Evolutionary conservation across 1,140 invertebrate genomes (phyloP).

Genomic region (Coenobita brevimanus): DNA sequence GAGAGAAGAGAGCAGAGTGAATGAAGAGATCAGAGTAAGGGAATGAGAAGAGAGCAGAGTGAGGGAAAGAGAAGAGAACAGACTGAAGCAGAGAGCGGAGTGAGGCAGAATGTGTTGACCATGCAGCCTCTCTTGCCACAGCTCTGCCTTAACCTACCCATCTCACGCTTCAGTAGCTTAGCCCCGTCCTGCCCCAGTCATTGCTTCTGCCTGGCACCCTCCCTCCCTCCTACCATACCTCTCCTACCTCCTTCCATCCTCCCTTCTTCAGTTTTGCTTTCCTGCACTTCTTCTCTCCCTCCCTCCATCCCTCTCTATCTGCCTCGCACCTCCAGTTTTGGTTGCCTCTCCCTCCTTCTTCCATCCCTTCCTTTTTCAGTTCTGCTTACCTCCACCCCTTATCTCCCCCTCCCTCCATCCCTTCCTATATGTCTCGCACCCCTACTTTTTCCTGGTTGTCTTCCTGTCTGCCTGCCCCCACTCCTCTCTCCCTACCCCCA

Average conservation of each 20-base stretch:
- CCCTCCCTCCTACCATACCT: not conserved
- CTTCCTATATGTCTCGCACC: not conserved
- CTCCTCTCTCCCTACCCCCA: too few relatives aligned
- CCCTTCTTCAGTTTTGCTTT: not conserved
- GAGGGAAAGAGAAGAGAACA: too few relatives aligned
- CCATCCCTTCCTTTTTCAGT: not conserved
- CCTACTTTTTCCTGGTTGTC: not conserved
- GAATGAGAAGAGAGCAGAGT: too few relatives aligned
- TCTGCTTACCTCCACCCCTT: not conserved
- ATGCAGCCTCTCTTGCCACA: too few relatives aligned
- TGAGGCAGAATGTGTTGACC: too few relatives aligned
- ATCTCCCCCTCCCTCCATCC: not conserved
- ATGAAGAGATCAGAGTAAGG: too few relatives aligned
- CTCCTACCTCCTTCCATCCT: not conserved
- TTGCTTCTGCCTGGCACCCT: not conserved
- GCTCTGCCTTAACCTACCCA: too few relatives aligned
- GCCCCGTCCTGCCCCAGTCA: not conserved
- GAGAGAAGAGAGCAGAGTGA: too few relatives aligned
- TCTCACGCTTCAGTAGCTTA: not conserved
- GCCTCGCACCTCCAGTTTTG: too few relatives aligned
- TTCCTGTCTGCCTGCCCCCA: not conserved
- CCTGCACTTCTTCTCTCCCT: not conserved
- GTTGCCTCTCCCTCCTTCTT: too few relatives aligned
- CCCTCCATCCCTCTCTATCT: too few relatives aligned
- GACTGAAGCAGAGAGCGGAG: too few relatives aligned